These are phyloP conservation scores for Halichoeres trimaculatus DNA, from an alignment of 2,113 vertebrate genomes.

Conservation along the genomic window DNA sequence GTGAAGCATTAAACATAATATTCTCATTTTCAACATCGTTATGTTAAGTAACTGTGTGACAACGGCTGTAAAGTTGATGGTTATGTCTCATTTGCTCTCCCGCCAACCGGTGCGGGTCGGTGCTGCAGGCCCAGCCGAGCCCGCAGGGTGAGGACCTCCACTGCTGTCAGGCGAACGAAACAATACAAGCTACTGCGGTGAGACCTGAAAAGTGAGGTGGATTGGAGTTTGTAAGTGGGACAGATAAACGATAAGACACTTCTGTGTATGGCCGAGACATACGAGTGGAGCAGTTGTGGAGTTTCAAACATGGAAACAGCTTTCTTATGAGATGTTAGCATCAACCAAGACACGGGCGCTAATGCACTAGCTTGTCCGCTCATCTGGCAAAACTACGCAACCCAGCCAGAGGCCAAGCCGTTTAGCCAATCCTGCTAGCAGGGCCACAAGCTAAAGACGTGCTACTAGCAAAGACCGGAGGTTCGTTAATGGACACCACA, in stretches of 20 bases:
- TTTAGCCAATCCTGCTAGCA: neutral
- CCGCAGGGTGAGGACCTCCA: slow-evolving; percentile 3
- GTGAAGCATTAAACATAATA: neutral
- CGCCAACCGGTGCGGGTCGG: slow-evolving; percentile 72
- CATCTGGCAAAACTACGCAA: neutral
- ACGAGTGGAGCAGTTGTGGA: neutral
- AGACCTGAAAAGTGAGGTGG: accelerated
- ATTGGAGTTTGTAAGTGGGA: too few species aligned
- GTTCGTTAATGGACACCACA: neutral
- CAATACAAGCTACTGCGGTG: neutral
- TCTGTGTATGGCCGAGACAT: neutral
- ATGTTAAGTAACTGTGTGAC: neutral
- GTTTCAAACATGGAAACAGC: neutral
- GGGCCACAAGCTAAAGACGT: neutral
- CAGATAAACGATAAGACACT: accelerated
- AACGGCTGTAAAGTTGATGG: neutral
- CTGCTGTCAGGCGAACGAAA: slow-evolving; percentile 14
- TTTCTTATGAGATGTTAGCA: slow-evolving; percentile 17
- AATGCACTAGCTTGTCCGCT: too few species aligned
- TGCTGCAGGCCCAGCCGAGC: slow-evolving; percentile 47
- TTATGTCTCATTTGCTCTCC: slow-evolving; percentile 74
- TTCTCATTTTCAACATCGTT: neutral
- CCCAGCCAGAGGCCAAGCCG: neutral
- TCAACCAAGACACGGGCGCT: neutral
- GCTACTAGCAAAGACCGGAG: too few species aligned